These are phyloP conservation scores for Montipora foliosa DNA, from an alignment of 64 coral and sea anemone species.

Conservation along the genomic window DNA sequence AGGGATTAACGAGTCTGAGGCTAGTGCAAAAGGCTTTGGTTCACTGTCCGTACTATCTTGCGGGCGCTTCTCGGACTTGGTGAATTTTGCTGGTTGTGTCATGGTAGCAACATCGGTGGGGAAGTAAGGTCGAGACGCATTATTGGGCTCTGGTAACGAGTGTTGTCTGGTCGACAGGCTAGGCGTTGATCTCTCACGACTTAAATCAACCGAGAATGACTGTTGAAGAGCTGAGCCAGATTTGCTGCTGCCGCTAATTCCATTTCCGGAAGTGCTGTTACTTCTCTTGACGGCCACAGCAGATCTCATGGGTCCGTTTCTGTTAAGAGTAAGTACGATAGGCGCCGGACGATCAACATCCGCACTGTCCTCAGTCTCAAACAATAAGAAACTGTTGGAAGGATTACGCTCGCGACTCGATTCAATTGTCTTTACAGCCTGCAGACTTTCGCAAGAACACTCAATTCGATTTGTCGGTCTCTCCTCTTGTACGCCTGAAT, in stretches of 20 bases:
- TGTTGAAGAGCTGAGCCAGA: neutral
- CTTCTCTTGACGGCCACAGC: constrained; percentile 60
- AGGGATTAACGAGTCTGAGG: constrained; percentile 28
- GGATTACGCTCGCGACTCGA: neutral
- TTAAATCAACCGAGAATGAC: constrained; percentile 8
- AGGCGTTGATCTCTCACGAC: neutral
- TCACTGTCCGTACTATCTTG: neutral
- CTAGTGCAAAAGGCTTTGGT: constrained; percentile 9
- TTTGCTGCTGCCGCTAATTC: neutral
- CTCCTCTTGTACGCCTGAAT: neutral
- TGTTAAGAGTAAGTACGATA: constrained; percentile 47
- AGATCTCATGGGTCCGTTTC: constrained; percentile 51
- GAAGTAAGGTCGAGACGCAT: neutral
- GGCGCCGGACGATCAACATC: constrained; percentile 54
- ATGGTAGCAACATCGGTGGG: constrained; percentile 17
- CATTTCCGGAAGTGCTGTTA: constrained; percentile 28
- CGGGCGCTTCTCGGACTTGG: neutral
- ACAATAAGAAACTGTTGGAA: constrained; percentile 42
- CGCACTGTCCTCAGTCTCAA: constrained; percentile 39
- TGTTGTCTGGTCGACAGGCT: constrained; percentile 8
- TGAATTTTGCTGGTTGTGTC: constrained; percentile 8
- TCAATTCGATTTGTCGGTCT: constrained; percentile 25
- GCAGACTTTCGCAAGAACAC: constrained; percentile 51
- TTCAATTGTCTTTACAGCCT: constrained; percentile 7
- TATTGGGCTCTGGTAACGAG: constrained; percentile 17